Base-by-base conservation (phyloP, 1,140 invertebrate genomes). In the Papilio dardanus region DNA sequence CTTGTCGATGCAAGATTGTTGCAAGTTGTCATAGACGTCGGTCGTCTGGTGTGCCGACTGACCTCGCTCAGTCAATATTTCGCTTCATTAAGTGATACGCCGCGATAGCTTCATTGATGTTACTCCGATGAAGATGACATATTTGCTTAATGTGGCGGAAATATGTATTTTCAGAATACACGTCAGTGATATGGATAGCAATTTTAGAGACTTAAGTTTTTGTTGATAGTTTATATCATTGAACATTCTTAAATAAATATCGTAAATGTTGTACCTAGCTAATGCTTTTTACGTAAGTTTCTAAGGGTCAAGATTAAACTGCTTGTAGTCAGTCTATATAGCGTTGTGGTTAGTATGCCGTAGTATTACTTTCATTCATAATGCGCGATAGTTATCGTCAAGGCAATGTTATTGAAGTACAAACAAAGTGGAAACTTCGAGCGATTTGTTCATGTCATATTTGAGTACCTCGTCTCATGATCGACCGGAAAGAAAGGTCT, bases 371-470 rank as follows among this genome's bases (percentile, higher is more conserved):
- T 58, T 30, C 21, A 62, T 62, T 28, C 54, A 28, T 30, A 28
- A 62, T 28, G 54, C 21, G 54, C 54, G 82, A 82, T 86, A 81
- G 77, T 74, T 79, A 79, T 80, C 79, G 68, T 75, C 50, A 71
- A 79, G 81, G 84, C 84, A 85, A 74, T 74, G 75, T 77, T 74
- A 79, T 79, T 83, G 75, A 74, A 79, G 74, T 84, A 76, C 79
- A 79, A 80, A 86, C 86, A 85, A 89, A 90, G 90, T 88, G 87
- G 83, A 86, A 86, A 86, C 84, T 79, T 76, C 81, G 76, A 82
- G 78, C 86, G 80, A 91, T 92, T 92, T 91, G 86, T 92, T 82
- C 81, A 83, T 83, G 89, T 92, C 87, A 82, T 84, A 84, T 84
- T 81, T 81, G 81, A 82, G 81, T 86, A 83, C 81, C 80, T 80